A percentile compares a stretch with the other conserved stretches of the same genome.
Evolutionary conservation across 2,888 invertebrate species (phyloP).

Genomic region (Agrochola lota): DNA sequence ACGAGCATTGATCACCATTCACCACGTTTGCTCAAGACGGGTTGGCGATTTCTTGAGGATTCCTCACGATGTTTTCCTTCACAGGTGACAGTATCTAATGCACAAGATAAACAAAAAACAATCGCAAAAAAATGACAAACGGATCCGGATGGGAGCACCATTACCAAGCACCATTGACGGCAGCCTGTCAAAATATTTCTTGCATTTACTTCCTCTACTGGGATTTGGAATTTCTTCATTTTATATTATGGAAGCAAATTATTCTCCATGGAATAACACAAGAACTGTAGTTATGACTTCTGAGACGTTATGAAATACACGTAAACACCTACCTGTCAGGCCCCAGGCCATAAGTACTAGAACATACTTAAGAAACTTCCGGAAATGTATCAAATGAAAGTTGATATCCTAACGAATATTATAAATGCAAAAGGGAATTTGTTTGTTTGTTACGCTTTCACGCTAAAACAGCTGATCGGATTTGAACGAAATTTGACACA

Average conservation of each 20-base stretch:
- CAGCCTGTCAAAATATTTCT: constrained; percentile 37
- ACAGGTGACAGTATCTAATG: no score
- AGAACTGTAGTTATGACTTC: constrained; percentile 2
- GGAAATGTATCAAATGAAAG: constrained; percentile 36
- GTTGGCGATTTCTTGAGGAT: no score
- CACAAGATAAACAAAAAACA: constrained; percentile 13
- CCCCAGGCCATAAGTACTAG: neutral
- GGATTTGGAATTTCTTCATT: neutral
- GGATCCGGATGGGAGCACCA: constrained; percentile 9
- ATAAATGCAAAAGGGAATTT: no score
- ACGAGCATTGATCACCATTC: no score
- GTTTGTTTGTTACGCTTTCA: no score
- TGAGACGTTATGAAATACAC: neutral
- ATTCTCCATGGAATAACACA: constrained; percentile 17
- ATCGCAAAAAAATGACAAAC: constrained; percentile 21
- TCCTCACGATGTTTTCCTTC: no score
- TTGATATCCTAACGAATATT: neutral
- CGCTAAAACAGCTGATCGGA: no score
- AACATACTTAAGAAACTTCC: constrained; percentile 31
- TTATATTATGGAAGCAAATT: constrained; percentile 9
- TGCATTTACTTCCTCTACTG: constrained; percentile 6
- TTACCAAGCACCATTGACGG: neutral
- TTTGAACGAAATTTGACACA: no score
- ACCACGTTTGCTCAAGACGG: no score
- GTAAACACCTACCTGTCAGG: constrained; percentile 4